Evolutionary conservation across 2,888 invertebrate species (phyloP).

Genomic region (Diaphora mendica): DNA sequence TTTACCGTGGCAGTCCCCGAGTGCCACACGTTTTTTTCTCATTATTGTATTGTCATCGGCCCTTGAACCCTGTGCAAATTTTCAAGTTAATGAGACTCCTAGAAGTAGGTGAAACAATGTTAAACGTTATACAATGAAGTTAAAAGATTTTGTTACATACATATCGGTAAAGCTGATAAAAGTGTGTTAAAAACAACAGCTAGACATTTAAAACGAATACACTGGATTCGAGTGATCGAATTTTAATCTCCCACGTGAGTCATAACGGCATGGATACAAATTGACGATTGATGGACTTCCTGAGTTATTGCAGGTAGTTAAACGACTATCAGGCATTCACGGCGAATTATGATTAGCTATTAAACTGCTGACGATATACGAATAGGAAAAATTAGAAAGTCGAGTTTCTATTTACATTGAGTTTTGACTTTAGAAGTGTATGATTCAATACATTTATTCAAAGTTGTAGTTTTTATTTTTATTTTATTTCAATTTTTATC

Average conservation of each 20-base stretch:
- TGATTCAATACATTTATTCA: neutral
- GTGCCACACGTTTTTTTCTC: too few species aligned
- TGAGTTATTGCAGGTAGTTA: neutral
- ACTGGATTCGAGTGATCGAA: neutral
- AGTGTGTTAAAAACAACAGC: too few species aligned
- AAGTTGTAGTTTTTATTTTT: too few species aligned
- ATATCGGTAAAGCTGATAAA: too few species aligned
- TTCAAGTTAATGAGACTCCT: too few species aligned
- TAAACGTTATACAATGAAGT: too few species aligned
- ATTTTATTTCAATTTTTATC: too few species aligned
- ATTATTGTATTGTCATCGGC: too few species aligned
- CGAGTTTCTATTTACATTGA: neutral
- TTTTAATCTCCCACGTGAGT: neutral
- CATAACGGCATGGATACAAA: neutral
- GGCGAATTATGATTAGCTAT: neutral
- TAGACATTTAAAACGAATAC: neutral
- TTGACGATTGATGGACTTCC: neutral
- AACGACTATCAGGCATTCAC: neutral
- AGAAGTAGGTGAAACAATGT: too few species aligned
- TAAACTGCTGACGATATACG: neutral
- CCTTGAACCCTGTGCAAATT: too few species aligned
- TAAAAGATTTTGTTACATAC: too few species aligned
- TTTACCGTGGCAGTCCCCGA: too few species aligned
- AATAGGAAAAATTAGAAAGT: neutral
- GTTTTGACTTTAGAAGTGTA: neutral